These are phyloP conservation scores for Dipodomys ordii DNA, from an alignment of 2,113 vertebrate genomes.

Conservation along the genomic window DNA sequence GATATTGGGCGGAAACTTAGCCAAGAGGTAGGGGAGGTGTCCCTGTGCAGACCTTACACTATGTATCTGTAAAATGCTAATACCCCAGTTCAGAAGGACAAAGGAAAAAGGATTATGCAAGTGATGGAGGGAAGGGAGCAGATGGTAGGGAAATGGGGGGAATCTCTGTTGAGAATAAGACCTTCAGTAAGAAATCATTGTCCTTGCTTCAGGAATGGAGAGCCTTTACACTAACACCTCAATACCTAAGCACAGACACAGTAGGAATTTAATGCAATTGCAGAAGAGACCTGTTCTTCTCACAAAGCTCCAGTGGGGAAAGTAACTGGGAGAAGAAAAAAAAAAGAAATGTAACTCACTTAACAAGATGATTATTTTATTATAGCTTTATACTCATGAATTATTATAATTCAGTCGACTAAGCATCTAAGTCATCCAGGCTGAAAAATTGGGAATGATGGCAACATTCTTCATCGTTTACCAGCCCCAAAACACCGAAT, in stretches of 20 bases:
- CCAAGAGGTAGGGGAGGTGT: too few species aligned
- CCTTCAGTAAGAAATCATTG: background rate
- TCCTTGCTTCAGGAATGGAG: background rate
- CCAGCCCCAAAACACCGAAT: slow-evolving; percentile 16
- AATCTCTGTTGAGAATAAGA: background rate
- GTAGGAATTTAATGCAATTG: background rate
- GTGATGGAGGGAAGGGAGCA: too few species aligned
- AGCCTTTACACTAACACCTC: background rate
- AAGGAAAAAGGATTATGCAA: background rate
- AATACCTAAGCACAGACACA: background rate
- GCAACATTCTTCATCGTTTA: slow-evolving; percentile 21
- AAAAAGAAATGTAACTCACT: slow-evolving; percentile 3
- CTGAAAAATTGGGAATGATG: slow-evolving; percentile 10
- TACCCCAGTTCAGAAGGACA: background rate
- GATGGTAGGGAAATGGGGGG: too few species aligned
- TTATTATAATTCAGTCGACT: slow-evolving; percentile 28
- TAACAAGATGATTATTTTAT: slow-evolving; percentile 64
- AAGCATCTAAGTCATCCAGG: background rate
- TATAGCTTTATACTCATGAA: slow-evolving; percentile 49
- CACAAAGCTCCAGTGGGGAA: background rate
- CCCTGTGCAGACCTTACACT: background rate
- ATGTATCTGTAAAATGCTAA: background rate
- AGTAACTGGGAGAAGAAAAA: background rate
- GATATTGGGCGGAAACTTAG: too few species aligned
- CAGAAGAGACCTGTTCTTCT: background rate